These are phyloP conservation scores for Vanessa atalanta DNA, from an alignment of 1,140 invertebrate genomes.

Conservation along the genomic window DNA sequence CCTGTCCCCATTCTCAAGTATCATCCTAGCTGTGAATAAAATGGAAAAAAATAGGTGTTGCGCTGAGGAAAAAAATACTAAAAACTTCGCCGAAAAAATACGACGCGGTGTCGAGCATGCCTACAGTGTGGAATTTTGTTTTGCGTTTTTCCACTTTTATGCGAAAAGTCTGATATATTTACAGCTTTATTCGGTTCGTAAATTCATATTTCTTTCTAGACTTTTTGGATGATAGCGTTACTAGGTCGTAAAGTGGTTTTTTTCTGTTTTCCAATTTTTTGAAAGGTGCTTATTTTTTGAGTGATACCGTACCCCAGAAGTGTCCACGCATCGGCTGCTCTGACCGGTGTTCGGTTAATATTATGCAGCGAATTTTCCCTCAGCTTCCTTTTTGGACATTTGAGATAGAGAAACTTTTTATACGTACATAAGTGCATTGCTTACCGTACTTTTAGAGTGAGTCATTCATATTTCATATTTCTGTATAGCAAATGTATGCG, in stretches of 20 bases:
- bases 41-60: constrained; percentile 10
- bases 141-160: constrained; percentile 29
- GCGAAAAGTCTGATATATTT: constrained; percentile 30
- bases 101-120: constrained; percentile 6
- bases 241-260: constrained; percentile 3
- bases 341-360: not conserved
- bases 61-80: constrained; percentile 1
- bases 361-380: not conserved
- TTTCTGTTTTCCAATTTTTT: constrained; percentile 5
- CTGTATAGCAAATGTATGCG: no score
- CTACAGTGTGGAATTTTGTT: constrained; percentile 9
- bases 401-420: no score
- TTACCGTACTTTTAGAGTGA: no score
- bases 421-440: no score
- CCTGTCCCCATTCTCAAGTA: not conserved
- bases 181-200: constrained; percentile 31
- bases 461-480: no score
- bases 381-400: not conserved
- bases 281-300: constrained; percentile 9
- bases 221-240: constrained; percentile 23
- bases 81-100: constrained; percentile 5
- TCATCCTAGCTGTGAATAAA: not conserved
- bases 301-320: not conserved
- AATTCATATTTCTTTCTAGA: constrained; percentile 31
- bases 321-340: not conserved